These are phyloP conservation scores for Pungitius pungitius DNA, from an alignment of 2,113 vertebrate species.

Conservation along the genomic window DNA sequence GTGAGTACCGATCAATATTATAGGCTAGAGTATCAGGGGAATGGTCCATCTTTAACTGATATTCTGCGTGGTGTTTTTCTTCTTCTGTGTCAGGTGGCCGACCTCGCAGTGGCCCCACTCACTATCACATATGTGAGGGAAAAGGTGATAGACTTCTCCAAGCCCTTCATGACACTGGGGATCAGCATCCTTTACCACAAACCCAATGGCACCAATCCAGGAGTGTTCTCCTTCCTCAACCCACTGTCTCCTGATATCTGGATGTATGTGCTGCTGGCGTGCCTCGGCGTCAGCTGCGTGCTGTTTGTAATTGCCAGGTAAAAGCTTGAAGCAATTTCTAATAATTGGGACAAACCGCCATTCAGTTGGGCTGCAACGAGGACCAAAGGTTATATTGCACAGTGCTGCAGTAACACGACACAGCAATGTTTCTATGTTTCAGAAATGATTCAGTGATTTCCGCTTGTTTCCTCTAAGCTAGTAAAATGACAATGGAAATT, in stretches of 20 bases:
- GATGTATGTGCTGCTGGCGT: slow-evolving; percentile 98
- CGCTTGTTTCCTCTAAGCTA: background rate
- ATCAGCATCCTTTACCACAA: slow-evolving; percentile 98
- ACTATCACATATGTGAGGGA: slow-evolving; percentile 98
- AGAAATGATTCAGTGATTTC: background rate
- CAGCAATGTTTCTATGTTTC: background rate
- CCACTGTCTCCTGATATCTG: slow-evolving; percentile 98
- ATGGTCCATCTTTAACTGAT: background rate
- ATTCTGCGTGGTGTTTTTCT: background rate
- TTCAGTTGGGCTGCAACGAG: background rate
- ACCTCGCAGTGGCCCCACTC: slow-evolving; percentile 95
- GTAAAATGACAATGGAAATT: background rate
- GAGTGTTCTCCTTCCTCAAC: slow-evolving; percentile 96
- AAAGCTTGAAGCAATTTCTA: slow-evolving; percentile 18
- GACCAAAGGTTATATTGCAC: background rate
- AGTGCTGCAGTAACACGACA: background rate
- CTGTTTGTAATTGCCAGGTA: slow-evolving; percentile 99
- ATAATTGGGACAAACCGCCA: background rate
- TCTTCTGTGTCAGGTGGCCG: slow-evolving; percentile 86
- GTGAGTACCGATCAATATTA: slow-evolving; percentile 79
- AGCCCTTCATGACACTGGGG: slow-evolving; percentile 98
- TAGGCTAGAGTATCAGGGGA: background rate
- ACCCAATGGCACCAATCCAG: slow-evolving; percentile 96
- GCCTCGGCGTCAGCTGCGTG: slow-evolving; percentile 97
- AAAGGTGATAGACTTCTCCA: slow-evolving; percentile 98